A percentile compares a stretch with the other conserved stretches of the same genome.
Evolutionary conservation across 2,113 vertebrate species (phyloP).

Genomic region (Riparia riparia): DNA sequence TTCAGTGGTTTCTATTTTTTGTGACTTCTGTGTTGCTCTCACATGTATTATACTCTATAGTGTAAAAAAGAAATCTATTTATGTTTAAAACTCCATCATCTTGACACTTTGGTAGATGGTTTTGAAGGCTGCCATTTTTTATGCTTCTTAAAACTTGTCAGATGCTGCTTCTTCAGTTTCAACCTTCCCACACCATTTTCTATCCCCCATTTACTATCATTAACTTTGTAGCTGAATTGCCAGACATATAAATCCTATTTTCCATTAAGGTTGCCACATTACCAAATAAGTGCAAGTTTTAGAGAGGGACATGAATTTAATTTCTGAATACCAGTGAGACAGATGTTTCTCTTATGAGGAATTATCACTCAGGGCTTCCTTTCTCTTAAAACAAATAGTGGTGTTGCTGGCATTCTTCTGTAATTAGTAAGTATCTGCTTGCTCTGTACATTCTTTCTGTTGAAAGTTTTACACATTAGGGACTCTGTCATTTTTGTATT

Average conservation of each 20-base stretch:
- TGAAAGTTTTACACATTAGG: background rate
- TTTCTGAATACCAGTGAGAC: background rate
- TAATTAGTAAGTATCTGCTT: background rate
- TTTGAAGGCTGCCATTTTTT: background rate
- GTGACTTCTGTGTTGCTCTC: background rate
- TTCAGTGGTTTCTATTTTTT: background rate
- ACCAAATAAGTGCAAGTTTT: constrained; percentile 44
- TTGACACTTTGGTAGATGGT: constrained; percentile 2
- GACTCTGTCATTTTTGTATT: background rate
- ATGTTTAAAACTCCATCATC: constrained; percentile 23
- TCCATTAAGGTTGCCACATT: constrained; percentile 38
- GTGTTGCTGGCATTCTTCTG: background rate
- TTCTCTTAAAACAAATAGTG: constrained; percentile 8
- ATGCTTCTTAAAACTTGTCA: background rate
- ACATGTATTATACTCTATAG: background rate
- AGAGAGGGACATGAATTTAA: constrained; percentile 28
- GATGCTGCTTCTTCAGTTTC: constrained; percentile 10
- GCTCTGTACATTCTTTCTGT: background rate
- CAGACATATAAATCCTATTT: constrained; percentile 30
- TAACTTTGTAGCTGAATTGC: background rate
- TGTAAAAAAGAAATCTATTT: background rate
- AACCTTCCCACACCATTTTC: background rate
- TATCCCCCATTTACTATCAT: background rate
- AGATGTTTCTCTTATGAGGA: constrained; percentile 41
- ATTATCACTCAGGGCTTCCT: constrained; percentile 2